phyloP scores from a whole-genome alignment of 2,888 invertebrate species.

The Mamestra brassicae region DNA sequence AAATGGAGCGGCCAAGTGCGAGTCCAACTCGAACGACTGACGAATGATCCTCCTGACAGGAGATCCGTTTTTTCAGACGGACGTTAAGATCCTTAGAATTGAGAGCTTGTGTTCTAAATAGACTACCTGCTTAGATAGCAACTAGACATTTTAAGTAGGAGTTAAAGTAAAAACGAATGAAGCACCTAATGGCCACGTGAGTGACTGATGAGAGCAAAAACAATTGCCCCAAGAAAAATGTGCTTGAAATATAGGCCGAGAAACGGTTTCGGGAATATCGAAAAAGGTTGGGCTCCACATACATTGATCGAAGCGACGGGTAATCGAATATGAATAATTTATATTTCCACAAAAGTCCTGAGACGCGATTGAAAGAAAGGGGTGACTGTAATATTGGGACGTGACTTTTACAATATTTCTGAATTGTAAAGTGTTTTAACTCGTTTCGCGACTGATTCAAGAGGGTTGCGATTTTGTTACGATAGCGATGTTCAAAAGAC shows the following conservation, averaged over 20 bases:
- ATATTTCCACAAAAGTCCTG: constrained; percentile 60
- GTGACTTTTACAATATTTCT: constrained; percentile 59
- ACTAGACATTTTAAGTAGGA: not conserved
- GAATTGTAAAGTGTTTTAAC: constrained; percentile 35
- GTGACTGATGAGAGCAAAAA: constrained; percentile 42
- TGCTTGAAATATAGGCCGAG: constrained; percentile 27
- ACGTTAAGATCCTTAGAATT: no score
- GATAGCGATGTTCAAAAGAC: not conserved
- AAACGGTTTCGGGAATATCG: not conserved
- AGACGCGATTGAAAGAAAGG: constrained; percentile 62
- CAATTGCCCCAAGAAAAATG: not conserved
- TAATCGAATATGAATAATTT: constrained; percentile 66
- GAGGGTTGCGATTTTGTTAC: constrained; percentile 1
- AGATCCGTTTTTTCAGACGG: no score
- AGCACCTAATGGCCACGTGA: constrained; percentile 6
- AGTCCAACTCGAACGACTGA: no score
- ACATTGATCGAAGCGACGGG: constrained; percentile 47
- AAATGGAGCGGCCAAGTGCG: no score
- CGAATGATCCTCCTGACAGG: no score
- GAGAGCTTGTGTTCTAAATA: no score
- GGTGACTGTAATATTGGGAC: constrained; percentile 58
- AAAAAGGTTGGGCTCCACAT: constrained; percentile 33
- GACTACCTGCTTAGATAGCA: not conserved
- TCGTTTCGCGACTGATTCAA: constrained; percentile 28
- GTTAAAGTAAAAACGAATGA: not conserved